Evolutionary conservation across 37 sponge, comb jelly and placozoan genomes (phyloP), one percentile per base, ranked within the genome.

Genomic region (Amphimedon queenslandica): DNA sequence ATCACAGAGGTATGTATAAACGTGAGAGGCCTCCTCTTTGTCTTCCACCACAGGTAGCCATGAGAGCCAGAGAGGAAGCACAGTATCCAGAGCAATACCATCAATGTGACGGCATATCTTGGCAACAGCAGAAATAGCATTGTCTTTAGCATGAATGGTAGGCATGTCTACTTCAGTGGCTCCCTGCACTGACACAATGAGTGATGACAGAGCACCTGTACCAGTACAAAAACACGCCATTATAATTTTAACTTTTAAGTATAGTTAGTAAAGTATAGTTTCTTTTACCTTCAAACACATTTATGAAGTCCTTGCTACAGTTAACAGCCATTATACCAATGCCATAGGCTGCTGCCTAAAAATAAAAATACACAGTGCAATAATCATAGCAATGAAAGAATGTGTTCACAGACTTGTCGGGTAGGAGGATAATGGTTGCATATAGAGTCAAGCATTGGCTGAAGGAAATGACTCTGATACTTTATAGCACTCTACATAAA

Each of bases 21-120:
- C 76, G 66, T 93, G 88, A 20, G 74, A 82, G 1, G 96, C 96
- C 65, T 99, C 99, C 72, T 90, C 96, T 27, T 85, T 86, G 75
- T 99, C 99, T 75, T 99, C 93, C 25, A 75, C 71, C 31, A 99
- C 91, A 28, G 99, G 99, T 77, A 99, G 58, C 96, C 96, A 99
- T 70, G 89, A 88, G 73, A 99, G 83, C 87, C 89, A 95, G 30
- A 78, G 31, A 0, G 96, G 89, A 0, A 99, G 80, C 28, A 95
- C 82, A 39, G 57, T 86, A 57, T 91, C 94, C n/a, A 86, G 60
- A 30, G 89, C 90, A 5, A 92, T 88, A 37, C 80, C 79, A 32
- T 88, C 80, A n/a, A 92, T 28, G 60, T 90, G 39, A 34, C 85
- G 84, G 82, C 96, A 99, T 18, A 99, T 93, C 77, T 99, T 99